Evolutionary conservation across 2,888 invertebrate genomes (phyloP).

Genomic region (Vesta saturnalis): DNA sequence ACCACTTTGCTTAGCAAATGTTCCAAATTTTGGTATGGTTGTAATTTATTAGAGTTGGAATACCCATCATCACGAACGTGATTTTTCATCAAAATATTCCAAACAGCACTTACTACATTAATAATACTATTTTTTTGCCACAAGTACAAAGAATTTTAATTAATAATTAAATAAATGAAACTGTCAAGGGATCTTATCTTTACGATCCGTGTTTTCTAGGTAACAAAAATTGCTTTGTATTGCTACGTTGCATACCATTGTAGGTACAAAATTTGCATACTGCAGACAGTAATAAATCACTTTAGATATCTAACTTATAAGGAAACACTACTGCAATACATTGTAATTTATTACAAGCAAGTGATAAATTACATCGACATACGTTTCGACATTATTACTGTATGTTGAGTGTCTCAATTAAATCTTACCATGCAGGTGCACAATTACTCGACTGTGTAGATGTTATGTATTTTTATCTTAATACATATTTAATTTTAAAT

Average conservation of each 20-base stretch:
- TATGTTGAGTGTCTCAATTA: neutral
- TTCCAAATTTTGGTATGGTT: too few relatives aligned
- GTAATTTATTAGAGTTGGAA: too few relatives aligned
- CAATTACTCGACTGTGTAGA: neutral
- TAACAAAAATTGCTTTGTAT: conserved; percentile 10
- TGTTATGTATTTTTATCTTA: too few relatives aligned
- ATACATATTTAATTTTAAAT: too few relatives aligned
- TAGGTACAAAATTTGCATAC: conserved; percentile 25
- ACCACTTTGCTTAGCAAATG: too few relatives aligned
- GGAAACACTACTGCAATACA: conserved; percentile 27
- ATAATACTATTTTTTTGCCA: too few relatives aligned
- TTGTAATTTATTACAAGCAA: conserved; percentile 25
- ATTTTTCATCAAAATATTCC: too few relatives aligned
- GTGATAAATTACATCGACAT: conserved; percentile 27
- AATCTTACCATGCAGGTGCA: neutral
- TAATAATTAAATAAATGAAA: neutral
- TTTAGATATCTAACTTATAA: conserved; percentile 31
- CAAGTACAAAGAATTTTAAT: neutral
- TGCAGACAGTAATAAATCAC: conserved; percentile 31
- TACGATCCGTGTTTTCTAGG: neutral
- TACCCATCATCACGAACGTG: too few relatives aligned
- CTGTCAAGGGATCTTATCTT: neutral
- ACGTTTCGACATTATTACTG: conserved; percentile 27
- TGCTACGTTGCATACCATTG: conserved; percentile 23
- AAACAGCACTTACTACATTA: too few relatives aligned